Base-by-base conservation (phyloP, 2,113 vertebrate species). In the Rynchops niger region DNA sequence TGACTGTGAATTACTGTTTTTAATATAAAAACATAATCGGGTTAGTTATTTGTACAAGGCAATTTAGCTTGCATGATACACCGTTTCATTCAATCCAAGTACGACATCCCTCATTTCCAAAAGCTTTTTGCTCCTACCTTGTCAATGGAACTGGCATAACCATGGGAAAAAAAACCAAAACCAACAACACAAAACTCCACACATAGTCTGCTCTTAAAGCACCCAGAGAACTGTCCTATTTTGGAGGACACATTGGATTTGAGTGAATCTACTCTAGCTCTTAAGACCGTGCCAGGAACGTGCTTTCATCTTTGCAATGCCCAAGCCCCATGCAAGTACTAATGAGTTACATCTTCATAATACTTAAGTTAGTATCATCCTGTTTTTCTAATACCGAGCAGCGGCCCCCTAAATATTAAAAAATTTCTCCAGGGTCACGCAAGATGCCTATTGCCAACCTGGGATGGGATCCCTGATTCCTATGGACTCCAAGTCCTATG, bases 1-100 rank as follows among this genome's bases (percentile, higher is more conserved):
- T 93, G 91, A 93, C 91, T 91, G 32, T 88, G 96, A 97, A 94
- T 95, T 95, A 95, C 93, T 94, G 95, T 85, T 96, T 96, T 97
- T 97, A 95, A 96, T 96, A 95, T 92, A 96, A 87, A 93, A 88
- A 29, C 26, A 40, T 94, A 91, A 95, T 93, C 4, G 0, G 77
- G 84, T 95, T 97, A 88, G 78, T 77, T 93, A 71, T 94, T 96
- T 71, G 63, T 76, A 91, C 32, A 45, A 65, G 83, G 55, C 47
- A 45, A 90, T 83, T 86, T 15, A 76, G 66, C 81, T 85, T 50
- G 65, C 2, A 9, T 58, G 84, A 87, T 70, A 18, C 20, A 45
- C 29, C 22, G 55, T 50, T 94, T 66, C 8, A 11, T 58, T 83
- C 83, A 89, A 22, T 19, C 52, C 42, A 63, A 80, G 89, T 19